A percentile compares a stretch with the other conserved stretches of the same genome.
Conservation (phyloP, 2,797 vertebrate species). For the Thamnophis elegans region DNA sequence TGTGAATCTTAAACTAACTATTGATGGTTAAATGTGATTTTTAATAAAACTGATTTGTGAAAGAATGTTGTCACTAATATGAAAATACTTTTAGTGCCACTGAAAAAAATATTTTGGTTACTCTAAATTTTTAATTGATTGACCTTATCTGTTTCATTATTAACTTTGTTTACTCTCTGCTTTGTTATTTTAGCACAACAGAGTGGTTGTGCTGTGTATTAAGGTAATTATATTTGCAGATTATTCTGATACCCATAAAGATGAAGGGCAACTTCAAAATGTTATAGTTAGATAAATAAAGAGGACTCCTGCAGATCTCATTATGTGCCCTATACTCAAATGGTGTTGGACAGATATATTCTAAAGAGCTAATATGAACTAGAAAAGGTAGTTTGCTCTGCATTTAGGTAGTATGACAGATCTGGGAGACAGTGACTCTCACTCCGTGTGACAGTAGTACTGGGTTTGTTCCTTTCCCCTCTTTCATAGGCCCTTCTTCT, state of each 20-base stretch:
- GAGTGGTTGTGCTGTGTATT: neutral
- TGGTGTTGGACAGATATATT: neutral
- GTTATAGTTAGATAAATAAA: neutral
- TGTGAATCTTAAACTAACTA: neutral
- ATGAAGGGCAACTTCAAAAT: neutral
- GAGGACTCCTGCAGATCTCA: neutral
- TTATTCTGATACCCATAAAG: neutral
- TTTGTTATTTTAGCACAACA: neutral
- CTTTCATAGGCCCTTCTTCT: conserved; percentile 39
- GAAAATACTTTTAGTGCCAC: neutral
- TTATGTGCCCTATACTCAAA: neutral
- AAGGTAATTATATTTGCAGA: neutral
- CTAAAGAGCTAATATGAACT: neutral
- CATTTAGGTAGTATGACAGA: neutral
- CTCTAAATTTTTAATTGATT: neutral
- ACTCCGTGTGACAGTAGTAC: neutral
- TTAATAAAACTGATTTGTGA: neutral
- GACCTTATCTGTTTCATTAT: neutral
- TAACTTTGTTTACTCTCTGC: neutral
- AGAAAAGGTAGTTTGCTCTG: neutral
- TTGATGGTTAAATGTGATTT: neutral
- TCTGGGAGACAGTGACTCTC: neutral
- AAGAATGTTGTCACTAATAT: neutral
- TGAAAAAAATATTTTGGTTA: neutral
- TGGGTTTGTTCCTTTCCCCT: conserved; percentile 25